A percentile compares a stretch with the other conserved stretches of the same genome.
These are phyloP conservation scores for Elgonia sp. DNA, from an alignment of 2,888 invertebrate species.

Conservation along the genomic window DNA sequence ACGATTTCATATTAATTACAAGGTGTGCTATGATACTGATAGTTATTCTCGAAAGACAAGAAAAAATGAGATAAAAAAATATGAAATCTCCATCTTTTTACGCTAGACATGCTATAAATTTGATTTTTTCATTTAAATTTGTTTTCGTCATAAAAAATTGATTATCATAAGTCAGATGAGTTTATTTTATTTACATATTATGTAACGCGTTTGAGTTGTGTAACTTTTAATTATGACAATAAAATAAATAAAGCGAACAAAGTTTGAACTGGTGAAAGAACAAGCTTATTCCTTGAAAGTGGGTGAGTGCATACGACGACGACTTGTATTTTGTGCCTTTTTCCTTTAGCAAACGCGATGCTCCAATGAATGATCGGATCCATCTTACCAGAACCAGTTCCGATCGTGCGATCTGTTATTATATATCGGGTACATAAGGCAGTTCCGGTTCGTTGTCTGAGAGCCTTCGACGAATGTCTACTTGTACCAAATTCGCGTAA, in stretches of 20 bases:
- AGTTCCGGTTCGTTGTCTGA: slow-evolving; percentile 65
- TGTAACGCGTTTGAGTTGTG: not conserved
- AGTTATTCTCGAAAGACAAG: slow-evolving; percentile 23
- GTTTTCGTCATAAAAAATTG: slow-evolving; percentile 2
- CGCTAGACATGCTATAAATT: not conserved
- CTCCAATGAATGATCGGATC: slow-evolving; percentile 41
- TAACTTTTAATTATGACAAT: slow-evolving; percentile 31
- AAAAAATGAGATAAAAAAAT: not conserved
- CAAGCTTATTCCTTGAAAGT: slow-evolving; percentile 63
- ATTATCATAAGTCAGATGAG: not conserved
- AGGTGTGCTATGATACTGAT: slow-evolving; percentile 22
- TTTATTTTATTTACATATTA: slow-evolving; percentile 22
- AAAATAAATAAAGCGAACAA: slow-evolving; percentile 27
- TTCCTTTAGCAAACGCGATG: slow-evolving; percentile 42
- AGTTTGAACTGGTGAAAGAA: slow-evolving; percentile 40
- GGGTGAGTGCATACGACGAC: slow-evolving; percentile 58
- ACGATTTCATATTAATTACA: slow-evolving; percentile 63
- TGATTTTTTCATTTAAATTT: slow-evolving; percentile 16
- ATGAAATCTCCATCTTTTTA: not conserved
- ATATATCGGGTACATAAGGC: slow-evolving; percentile 31
- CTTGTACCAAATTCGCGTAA: slow-evolving; percentile 63
- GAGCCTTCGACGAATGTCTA: slow-evolving; percentile 17
- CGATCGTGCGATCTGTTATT: slow-evolving; percentile 57
- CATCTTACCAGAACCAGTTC: slow-evolving; percentile 69
- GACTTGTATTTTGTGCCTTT: slow-evolving; percentile 53